Evolutionary conservation across 2,888 invertebrate genomes (phyloP).

Genomic region (Craniophora ligustri): DNA sequence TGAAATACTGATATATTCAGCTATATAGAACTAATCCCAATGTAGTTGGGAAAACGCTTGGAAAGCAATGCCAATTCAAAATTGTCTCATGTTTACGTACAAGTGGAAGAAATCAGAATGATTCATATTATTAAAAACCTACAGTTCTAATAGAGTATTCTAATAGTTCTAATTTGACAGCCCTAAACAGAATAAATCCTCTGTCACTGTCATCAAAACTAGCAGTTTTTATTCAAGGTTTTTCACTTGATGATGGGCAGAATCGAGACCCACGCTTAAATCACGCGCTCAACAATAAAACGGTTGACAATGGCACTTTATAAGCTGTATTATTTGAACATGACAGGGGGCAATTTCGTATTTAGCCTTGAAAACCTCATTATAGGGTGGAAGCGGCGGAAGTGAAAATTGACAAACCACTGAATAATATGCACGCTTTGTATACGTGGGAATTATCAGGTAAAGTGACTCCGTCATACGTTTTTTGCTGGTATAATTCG

Average conservation of each 20-base stretch:
- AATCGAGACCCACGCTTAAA: constrained; percentile 12
- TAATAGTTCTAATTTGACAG: too few relatives aligned
- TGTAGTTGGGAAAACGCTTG: too few relatives aligned
- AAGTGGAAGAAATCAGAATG: too few relatives aligned
- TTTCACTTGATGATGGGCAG: not conserved
- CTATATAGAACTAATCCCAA: too few relatives aligned
- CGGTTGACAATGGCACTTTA: constrained; percentile 46
- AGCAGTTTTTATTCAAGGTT: constrained; percentile 14
- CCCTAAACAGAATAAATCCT: not conserved
- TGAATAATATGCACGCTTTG: constrained; percentile 42
- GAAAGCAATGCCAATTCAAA: too few relatives aligned
- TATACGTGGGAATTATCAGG: constrained; percentile 45
- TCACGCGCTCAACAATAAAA: constrained; percentile 34
- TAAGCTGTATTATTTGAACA: constrained; percentile 51
- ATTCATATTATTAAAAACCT: too few relatives aligned
- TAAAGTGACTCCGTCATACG: constrained; percentile 25
- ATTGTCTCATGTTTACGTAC: too few relatives aligned
- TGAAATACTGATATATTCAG: too few relatives aligned
- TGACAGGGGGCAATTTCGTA: constrained; percentile 59
- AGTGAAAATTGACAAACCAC: constrained; percentile 64
- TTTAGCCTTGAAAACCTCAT: constrained; percentile 66
- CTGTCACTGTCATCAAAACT: constrained; percentile 1
- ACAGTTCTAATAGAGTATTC: too few relatives aligned
- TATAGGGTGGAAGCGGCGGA: constrained; percentile 71
- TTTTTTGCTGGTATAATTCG: constrained; percentile 31